Base-by-base conservation (phyloP, 2,888 invertebrate species). In the Hydroisotoma schaefferi region DNA sequence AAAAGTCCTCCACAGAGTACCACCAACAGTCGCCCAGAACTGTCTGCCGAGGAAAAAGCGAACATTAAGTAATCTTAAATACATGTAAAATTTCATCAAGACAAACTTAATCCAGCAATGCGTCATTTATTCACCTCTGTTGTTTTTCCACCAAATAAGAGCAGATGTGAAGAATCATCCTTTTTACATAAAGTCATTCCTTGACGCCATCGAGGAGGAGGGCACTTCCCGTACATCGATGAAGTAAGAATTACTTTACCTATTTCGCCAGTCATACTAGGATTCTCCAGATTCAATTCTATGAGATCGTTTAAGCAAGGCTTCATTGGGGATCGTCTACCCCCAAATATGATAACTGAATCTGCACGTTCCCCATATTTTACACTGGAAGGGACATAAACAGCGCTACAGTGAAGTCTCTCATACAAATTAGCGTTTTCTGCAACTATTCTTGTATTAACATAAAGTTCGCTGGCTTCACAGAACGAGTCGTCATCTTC, bases 91-190 rank as follows among this genome's bases (percentile, higher is more conserved):
- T 33, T 33, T 40, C 51, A 40, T 26, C 20, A 55, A 4, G 33
- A 43, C 27, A 37, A 25, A 44, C 29, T 33, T 33, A 53, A 59
- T 12, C 37, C n/a, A 25, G 43, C 54, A 20, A 29, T 25, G 22
- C 20, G 26, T 48, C 12, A 43, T 28, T 40, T 43, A 22, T 33
- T 20, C 54, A 67, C 68, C 61, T 61, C 53, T 23, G 61, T 37
- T 43, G 54, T 65, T 33, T 63, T 57, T 15, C 71, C 71, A 3
- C 71, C 71, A 53, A 68, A 69, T 18, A 71, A 18, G 12, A 71
- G 26, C 20, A 68, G 22, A 54, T 47, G 22, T 15, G 62, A 60
- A 33, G 53, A 22, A 5, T 43, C 62, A n/a, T 29, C 43, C 46
- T 62, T 61, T 22, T 37, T 48, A 51, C 29, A 60, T n/a, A 58